These are phyloP conservation scores for Trichonephila inaurata DNA, from an alignment of 1,140 invertebrate genomes.

Conservation along the genomic window DNA sequence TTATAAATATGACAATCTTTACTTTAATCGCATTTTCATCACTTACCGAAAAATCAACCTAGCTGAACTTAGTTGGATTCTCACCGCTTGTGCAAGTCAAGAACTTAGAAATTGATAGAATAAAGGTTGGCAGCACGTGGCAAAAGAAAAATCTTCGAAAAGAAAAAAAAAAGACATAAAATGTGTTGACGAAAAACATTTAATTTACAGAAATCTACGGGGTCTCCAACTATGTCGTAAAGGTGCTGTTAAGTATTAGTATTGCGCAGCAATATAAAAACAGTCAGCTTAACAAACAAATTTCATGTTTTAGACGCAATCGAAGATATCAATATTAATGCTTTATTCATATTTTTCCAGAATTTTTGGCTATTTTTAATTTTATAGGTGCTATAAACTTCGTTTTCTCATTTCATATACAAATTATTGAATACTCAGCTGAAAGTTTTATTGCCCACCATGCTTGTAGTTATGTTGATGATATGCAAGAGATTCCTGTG, in stretches of 20 bases:
- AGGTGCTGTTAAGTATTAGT: not conserved
- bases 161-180: not conserved
- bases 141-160: not conserved
- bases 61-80: not conserved
- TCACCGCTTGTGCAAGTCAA: not conserved
- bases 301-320: not conserved
- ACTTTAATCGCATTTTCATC: too few relatives aligned
- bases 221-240: not conserved
- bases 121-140: not conserved
- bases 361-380: not conserved
- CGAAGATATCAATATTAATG: not conserved
- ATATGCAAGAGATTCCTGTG: not conserved
- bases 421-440: not conserved
- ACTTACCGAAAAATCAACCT: not conserved
- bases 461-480: not conserved
- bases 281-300: not conserved
- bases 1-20: too few relatives aligned
- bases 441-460: not conserved
- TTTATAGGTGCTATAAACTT: not conserved
- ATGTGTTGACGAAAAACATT: not conserved
- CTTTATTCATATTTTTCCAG: not conserved
- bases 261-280: not conserved
- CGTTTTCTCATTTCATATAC: not conserved
- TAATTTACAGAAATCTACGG: not conserved
- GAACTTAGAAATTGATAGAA: not conserved